Base-by-base conservation (phyloP, 2,888 invertebrate genomes). In the Callosobruchus maculatus region DNA sequence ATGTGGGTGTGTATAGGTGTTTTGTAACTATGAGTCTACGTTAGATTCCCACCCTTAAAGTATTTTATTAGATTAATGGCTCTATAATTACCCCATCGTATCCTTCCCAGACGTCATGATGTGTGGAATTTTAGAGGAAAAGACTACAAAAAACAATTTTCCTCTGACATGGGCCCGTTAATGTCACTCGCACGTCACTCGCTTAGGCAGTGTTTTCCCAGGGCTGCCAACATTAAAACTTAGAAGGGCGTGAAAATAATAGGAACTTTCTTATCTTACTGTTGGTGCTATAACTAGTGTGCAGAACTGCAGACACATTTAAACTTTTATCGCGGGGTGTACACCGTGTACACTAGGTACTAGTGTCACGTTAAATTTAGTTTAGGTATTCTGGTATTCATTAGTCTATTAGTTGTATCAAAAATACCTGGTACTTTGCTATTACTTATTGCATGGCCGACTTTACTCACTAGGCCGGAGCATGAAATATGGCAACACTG, bases 51-150 rank as follows among this genome's bases (percentile, higher is more conserved):
- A 49, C 49, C 49, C 49, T 18, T 13, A 49, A 49, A 18, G 1
- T 49, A 49, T 18, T 49, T 49, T 49, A 49, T 49, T 49, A 49
- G 49, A 49, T 49, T 49, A 49, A 49, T 49, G 49, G 13, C 7
- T 31, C 68, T 30, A 69, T 20, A 90, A 91, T 91, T 87, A 93
- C 94, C 94, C 94, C 94, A 94, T 93, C 82, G 91, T 91, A 89
- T 93, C 93, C 89, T 93, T 93, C 89, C 93, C 93, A 88, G 92
- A 92, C 90, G 93, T 93, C 93, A 93, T 49, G 49, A 49, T 49
- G 7, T 7, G 13, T 49, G 49, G 3, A 49, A 49, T 94, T 90
- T 90, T 90, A 88, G 77, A 78, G 74, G 73, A 76, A 75, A 79
- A 76, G 77, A 77, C 70, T 72, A 75, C 74, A 75, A 75, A 76